Evolutionary conservation across 37 sponge, comb jelly and placozoan genomes (phyloP).

Genomic region (Theonella swinhoei): DNA sequence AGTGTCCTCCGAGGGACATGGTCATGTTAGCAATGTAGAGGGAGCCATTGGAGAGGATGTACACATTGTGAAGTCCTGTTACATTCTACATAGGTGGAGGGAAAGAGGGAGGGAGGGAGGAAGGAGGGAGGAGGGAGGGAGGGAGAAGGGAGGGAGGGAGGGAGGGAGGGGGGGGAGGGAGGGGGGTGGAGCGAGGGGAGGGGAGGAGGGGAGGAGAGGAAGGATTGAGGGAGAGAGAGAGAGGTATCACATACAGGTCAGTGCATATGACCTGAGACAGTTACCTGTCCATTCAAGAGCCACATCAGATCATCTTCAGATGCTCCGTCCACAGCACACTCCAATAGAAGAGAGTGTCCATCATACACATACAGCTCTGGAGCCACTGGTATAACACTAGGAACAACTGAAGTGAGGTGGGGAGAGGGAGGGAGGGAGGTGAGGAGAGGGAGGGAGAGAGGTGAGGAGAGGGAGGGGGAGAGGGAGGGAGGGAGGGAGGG

Average conservation of each 20-base stretch:
- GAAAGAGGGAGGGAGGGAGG: background rate
- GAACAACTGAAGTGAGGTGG: background rate
- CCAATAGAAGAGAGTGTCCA: slow-evolving; percentile 5
- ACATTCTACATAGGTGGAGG: no score
- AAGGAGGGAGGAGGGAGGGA: background rate
- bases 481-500: slow-evolving; percentile 12
- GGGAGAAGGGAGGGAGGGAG: background rate
- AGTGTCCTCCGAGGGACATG: slow-evolving; percentile 22
- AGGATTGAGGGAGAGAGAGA: background rate
- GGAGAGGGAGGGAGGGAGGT: background rate
- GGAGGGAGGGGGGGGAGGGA: background rate
- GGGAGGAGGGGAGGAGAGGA: background rate
- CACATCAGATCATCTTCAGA: background rate
- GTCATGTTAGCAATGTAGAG: slow-evolving; percentile 23
- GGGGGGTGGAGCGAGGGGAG: background rate
- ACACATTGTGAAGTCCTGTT: no score
- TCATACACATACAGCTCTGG: background rate
- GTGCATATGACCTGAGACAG: background rate
- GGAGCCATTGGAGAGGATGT: slow-evolving; percentile 16
- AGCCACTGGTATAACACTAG: background rate
- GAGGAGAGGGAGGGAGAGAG: background rate
- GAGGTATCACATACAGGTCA: background rate
- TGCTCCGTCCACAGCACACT: background rate
- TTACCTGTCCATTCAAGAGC: slow-evolving; percentile 11
- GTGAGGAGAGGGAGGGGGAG: background rate